These are phyloP conservation scores for Tyrannus savana DNA, from an alignment of 2,113 vertebrate genomes.

Conservation along the genomic window DNA sequence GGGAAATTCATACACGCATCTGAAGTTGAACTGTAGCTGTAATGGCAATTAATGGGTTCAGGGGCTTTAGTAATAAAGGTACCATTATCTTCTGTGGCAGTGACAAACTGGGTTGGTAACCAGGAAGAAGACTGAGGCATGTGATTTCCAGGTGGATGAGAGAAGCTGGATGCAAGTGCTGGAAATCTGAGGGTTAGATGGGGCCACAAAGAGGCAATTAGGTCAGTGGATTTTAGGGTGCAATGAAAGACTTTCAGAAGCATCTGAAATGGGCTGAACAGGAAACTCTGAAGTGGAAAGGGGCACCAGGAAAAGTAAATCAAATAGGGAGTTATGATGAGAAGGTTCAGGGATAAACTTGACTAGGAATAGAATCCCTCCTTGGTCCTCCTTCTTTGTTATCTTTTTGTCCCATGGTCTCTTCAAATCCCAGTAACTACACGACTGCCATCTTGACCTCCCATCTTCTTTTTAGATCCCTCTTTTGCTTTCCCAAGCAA, in stretches of 20 bases:
- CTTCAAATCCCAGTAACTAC: not conserved
- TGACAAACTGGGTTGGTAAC: not conserved
- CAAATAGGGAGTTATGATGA: not conserved
- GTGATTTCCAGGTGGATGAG: not conserved
- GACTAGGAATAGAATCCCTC: not conserved
- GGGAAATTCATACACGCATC: rapidly evolving
- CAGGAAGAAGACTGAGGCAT: not conserved
- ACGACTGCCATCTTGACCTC: not conserved
- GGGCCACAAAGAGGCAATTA: not conserved
- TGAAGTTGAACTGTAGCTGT: not conserved
- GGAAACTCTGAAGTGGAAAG: not conserved
- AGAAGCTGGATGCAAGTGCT: not conserved
- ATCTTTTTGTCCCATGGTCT: not conserved
- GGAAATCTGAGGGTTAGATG: not conserved
- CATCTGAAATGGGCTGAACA: not conserved
- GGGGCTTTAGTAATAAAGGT: not conserved
- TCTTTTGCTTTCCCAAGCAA: not conserved
- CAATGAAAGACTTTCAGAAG: not conserved
- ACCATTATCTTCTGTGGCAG: not conserved
- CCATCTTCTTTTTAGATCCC: not conserved
- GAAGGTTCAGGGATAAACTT: not conserved
- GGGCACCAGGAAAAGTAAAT: not conserved
- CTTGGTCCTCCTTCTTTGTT: not conserved
- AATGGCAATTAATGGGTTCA: not conserved
- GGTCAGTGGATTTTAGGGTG: not conserved